These are phyloP conservation scores for Drosophila burlai DNA, from an alignment of 1,140 invertebrate genomes.

Conservation along the genomic window DNA sequence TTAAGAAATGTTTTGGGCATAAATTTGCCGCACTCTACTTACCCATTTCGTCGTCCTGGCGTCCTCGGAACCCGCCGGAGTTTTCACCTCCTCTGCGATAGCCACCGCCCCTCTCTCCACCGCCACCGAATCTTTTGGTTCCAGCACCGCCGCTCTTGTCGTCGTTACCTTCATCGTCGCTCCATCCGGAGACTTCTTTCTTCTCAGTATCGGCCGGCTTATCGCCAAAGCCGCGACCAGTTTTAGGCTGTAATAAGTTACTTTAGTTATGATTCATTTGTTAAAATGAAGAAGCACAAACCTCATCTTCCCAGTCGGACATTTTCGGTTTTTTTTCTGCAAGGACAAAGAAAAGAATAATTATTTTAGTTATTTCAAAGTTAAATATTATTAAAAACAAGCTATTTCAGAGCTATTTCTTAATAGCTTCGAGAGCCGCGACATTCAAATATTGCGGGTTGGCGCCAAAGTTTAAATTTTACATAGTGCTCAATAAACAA, in stretches of 20 bases:
- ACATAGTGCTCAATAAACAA: neutral
- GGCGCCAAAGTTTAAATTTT: constrained; percentile 15
- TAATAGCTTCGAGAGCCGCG: neutral
- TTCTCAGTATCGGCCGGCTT: neutral
- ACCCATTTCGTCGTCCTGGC: constrained; percentile 49
- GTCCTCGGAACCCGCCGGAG: constrained; percentile 35
- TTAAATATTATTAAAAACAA: neutral
- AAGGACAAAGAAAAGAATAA: neutral
- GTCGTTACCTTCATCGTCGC: constrained; percentile 61
- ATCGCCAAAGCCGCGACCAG: constrained; percentile 3
- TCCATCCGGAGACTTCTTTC: constrained; percentile 33
- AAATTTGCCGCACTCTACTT: constrained; percentile 2
- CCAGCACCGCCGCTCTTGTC: constrained; percentile 52
- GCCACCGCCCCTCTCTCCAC: constrained; percentile 23
- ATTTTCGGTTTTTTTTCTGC: constrained; percentile 30
- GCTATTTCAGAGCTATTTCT: neutral
- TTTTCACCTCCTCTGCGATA: constrained; percentile 33
- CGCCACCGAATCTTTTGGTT: constrained; percentile 19
- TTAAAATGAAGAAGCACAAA: constrained; percentile 4
- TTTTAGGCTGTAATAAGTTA: constrained; percentile 16
- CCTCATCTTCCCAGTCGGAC: constrained; percentile 65
- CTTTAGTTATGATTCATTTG: neutral
- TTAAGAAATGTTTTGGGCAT: neutral
- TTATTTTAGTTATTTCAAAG: neutral
- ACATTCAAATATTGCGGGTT: neutral